A percentile compares a stretch with the other conserved stretches of the same genome.
phyloP scores from a whole-genome alignment of 2,888 invertebrate species.

The Netelia melanura region DNA sequence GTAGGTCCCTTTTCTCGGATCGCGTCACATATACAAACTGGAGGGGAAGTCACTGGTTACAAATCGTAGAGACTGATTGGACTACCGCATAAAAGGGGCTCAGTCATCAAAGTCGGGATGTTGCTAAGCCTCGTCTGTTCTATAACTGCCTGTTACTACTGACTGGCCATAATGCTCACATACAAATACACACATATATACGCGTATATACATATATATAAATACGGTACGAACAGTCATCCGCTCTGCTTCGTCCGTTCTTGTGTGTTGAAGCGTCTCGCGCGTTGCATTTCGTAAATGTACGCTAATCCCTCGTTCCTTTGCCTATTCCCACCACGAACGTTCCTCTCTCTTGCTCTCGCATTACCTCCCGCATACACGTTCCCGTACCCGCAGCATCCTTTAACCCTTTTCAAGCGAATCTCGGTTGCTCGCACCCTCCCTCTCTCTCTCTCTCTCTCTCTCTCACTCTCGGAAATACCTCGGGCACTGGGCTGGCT shows the following conservation, averaged over 20 bases:
- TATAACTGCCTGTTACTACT: constrained; percentile 51
- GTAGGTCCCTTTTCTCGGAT: too few relatives aligned
- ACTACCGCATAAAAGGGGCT: constrained; percentile 77
- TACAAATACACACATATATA: not conserved
- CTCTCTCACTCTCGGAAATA: constrained; percentile 10
- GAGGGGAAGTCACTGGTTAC: constrained; percentile 79
- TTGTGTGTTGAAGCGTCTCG: constrained; percentile 63
- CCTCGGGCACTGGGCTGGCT: not conserved
- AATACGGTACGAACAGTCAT: constrained; percentile 37
- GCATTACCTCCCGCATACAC: constrained; percentile 68
- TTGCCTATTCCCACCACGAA: constrained; percentile 57
- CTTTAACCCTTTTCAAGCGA: constrained; percentile 56
- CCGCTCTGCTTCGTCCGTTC: constrained; percentile 53
- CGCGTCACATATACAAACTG: constrained; percentile 70
- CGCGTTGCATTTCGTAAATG: constrained; percentile 77
- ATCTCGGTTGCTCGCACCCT: constrained; percentile 41
- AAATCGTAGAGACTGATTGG: constrained; percentile 81
- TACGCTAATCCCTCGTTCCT: constrained; percentile 78
- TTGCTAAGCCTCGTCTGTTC: constrained; percentile 20
- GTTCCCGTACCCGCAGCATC: not conserved
- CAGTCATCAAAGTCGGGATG: constrained; percentile 59
- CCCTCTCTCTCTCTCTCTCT: not conserved
- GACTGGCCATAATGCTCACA: constrained; percentile 15
- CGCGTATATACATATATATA: constrained; percentile 3
- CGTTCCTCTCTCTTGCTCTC: constrained; percentile 55